phyloP scores from a whole-genome alignment of 2,113 vertebrate genomes.

The Nyctibius bracteatus region DNA sequence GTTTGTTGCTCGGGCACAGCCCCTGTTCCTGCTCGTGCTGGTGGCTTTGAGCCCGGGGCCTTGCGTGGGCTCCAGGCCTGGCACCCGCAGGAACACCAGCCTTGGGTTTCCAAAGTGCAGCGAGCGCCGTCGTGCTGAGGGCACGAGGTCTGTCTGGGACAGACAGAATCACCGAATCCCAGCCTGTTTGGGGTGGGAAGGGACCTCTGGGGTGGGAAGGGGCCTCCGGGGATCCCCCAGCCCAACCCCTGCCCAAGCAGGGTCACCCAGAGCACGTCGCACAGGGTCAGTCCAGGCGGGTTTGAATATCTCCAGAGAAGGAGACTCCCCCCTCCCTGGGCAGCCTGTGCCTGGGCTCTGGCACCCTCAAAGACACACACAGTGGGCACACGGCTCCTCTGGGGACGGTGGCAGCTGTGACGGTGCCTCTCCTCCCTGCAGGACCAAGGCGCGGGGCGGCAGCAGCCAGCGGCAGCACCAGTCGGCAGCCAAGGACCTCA shows the following conservation, averaged over 20 bases:
- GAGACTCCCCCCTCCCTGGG: too few relatives aligned
- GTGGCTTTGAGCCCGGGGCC: not conserved
- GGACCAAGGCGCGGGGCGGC: conserved; percentile 67
- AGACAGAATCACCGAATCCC: too few relatives aligned
- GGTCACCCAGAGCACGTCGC: too few relatives aligned
- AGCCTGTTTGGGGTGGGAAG: too few relatives aligned
- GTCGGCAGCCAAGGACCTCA: conserved; percentile 91
- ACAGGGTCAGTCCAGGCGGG: too few relatives aligned
- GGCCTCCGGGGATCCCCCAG: too few relatives aligned
- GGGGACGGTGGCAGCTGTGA: accelerated
- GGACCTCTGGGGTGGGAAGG: too few relatives aligned
- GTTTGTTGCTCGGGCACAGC: not conserved
- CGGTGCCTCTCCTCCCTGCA: not conserved
- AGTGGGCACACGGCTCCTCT: accelerated
- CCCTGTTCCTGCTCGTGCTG: accelerated
- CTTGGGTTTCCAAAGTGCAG: not conserved
- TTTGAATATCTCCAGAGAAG: too few relatives aligned
- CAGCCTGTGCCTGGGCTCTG: too few relatives aligned
- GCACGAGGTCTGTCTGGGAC: too few relatives aligned
- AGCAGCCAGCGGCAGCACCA: conserved; percentile 84
- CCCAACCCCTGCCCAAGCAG: too few relatives aligned
- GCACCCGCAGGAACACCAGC: not conserved
- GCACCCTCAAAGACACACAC: accelerated
- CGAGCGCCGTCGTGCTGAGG: accelerated
- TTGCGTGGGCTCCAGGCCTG: accelerated